Base-by-base conservation (phyloP, 2,113 vertebrate species). In the Muscicapa adusta region DNA sequence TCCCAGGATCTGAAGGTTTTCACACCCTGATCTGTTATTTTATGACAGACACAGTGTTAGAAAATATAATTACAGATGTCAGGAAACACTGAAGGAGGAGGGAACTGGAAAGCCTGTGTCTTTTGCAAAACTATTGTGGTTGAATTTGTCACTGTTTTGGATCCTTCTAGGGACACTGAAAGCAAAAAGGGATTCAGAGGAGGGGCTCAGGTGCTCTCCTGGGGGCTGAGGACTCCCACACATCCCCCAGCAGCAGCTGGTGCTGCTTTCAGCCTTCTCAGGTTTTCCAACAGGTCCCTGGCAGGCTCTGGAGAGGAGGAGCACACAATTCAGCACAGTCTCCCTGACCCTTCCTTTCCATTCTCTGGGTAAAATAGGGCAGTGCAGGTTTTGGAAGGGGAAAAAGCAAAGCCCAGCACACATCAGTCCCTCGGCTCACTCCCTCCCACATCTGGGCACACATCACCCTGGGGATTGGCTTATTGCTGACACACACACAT, bases 341-440 rank as follows among this genome's bases (percentile, higher is more conserved):
- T 26, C 38, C 53, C 43, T 18, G 36, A 18, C 43, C 61, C 50
- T 62, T 79, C 54, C 62, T 40, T 28, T 53, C 50, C 1, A 1
- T 68, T 62, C 42, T 29, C 45, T 31, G 18, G 38, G 34, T 62
- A 38, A 42, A 34, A 76, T 4, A 24, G 42, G 65, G 25, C 48
- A 63, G 40, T 5, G 51, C 25, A 71, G 57, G 60, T 51, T 84
- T 57, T 34, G 54, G 83, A 53, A 68, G 62, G 53, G 51, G 60
- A 33, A 53, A 34, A 54, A 48, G 15, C 48, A 78, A 66, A 70
- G 38, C 43, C n/a, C 0, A 1, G 23, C 56, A 31, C 1, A 2
- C 7, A 15, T 20, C 51, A 53, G 4, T 13, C 25, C 36, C 65
- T 36, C 20, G 47, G 31, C 63, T 57, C 0, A 0, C 23, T 70